phyloP scores from a whole-genome alignment of 2,113 vertebrate species.

The Ailurus styani region DNA sequence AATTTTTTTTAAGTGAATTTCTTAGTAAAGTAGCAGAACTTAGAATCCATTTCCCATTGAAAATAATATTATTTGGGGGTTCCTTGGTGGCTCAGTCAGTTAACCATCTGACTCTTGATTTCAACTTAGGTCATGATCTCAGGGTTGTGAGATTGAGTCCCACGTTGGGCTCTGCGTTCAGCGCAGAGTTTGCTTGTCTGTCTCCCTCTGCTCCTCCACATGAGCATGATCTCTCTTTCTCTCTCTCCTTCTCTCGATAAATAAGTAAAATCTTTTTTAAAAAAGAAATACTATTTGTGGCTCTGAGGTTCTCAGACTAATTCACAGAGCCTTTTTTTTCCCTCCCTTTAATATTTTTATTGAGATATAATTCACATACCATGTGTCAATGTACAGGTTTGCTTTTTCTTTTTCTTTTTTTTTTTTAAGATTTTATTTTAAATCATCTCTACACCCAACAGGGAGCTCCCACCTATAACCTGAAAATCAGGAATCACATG shows the following conservation, averaged over 20 bases:
- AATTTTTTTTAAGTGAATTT: not conserved
- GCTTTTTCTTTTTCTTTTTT: not conserved
- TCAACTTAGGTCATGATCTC: not conserved
- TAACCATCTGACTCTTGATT: not conserved
- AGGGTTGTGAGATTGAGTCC: not conserved
- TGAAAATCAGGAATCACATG: not conserved
- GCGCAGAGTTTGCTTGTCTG: too few relatives aligned
- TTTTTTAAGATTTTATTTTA: not conserved
- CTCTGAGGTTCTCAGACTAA: not conserved
- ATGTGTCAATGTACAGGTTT: not conserved
- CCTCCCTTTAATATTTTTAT: not conserved
- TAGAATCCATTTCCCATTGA: not conserved
- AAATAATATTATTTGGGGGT: not conserved
- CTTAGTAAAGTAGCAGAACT: not conserved
- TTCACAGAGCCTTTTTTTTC: not conserved
- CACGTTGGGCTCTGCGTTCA: not conserved
- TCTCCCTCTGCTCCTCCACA: not conserved
- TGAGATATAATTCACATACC: not conserved
- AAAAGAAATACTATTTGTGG: not conserved
- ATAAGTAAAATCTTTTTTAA: not conserved
- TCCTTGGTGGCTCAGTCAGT: not conserved
- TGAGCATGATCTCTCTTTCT: not conserved
- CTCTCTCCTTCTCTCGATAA: not conserved
- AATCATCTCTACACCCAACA: not conserved
- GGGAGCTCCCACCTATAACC: not conserved